Percentiles rank a stretch among this genome's conserved stretches.
Evolutionary conservation across 2,113 vertebrate genomes (phyloP).

Genomic region (Isichthys henryi): DNA sequence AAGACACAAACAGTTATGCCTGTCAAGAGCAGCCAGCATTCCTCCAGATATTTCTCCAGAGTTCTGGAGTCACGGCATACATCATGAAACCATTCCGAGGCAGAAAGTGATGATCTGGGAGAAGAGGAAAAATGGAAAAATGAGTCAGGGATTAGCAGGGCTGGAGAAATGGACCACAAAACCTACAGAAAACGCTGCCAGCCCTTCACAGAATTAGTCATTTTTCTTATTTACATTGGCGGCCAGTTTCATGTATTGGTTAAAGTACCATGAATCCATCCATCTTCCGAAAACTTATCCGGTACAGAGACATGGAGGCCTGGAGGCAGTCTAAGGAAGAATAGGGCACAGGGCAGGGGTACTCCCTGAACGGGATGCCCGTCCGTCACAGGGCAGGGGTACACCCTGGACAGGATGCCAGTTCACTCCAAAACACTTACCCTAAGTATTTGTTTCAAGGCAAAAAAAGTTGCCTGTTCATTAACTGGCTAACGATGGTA

Average conservation of each 20-base stretch:
- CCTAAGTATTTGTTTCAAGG: background rate
- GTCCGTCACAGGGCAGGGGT: background rate
- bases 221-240: background rate
- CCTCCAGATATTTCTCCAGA: background rate
- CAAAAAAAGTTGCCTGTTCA: background rate
- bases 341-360: background rate
- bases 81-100: background rate
- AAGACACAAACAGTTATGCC: background rate
- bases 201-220: background rate
- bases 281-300: background rate
- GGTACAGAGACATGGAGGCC: background rate
- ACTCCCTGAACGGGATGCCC: background rate
- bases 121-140: background rate
- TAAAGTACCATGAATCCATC: background rate
- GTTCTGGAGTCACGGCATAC: background rate
- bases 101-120: background rate
- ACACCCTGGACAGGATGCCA: background rate
- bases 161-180: background rate
- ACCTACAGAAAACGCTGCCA: background rate
- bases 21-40: background rate
- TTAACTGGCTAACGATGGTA: background rate
- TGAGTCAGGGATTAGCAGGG: background rate
- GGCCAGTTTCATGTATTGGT: background rate
- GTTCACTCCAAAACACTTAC: background rate
- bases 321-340: background rate